Percentiles rank a stretch among this genome's conserved stretches.
phyloP scores from a whole-genome alignment of 2,113 vertebrate genomes.

The Phainopepla nitens region DNA sequence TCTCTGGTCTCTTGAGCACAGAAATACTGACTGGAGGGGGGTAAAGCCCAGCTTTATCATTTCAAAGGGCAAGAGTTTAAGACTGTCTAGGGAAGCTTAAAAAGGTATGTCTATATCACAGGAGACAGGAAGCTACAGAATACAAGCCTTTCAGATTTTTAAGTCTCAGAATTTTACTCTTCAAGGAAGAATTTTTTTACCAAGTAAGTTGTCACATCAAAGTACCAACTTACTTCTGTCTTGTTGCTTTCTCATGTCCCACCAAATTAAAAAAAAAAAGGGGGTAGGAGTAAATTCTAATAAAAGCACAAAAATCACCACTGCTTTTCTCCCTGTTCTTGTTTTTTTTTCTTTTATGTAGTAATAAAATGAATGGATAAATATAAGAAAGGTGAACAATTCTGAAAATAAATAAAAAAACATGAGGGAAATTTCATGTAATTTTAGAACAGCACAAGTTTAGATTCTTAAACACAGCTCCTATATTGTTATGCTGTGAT shows the following conservation, averaged over 20 bases:
- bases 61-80: background rate
- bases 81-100: background rate
- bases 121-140: background rate
- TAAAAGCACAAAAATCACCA: background rate
- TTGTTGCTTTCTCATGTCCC: background rate
- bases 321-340: background rate
- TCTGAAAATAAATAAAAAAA: background rate
- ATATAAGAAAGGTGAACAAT: background rate
- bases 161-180: background rate
- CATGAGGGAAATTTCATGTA: background rate
- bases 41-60: background rate
- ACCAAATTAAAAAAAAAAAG: background rate
- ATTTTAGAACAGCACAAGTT: background rate
- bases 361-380: background rate
- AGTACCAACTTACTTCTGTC: background rate
- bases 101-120: background rate
- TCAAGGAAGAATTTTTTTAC: background rate
- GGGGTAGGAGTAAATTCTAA: rapidly evolving
- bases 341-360: background rate
- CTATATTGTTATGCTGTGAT: background rate
- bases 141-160: background rate
- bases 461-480: background rate
- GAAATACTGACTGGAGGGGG: background rate
- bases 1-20: background rate
- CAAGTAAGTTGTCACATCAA: background rate